Conservation (phyloP, 2,797 vertebrate genomes). For the Crypturellus tataupa region DNA sequence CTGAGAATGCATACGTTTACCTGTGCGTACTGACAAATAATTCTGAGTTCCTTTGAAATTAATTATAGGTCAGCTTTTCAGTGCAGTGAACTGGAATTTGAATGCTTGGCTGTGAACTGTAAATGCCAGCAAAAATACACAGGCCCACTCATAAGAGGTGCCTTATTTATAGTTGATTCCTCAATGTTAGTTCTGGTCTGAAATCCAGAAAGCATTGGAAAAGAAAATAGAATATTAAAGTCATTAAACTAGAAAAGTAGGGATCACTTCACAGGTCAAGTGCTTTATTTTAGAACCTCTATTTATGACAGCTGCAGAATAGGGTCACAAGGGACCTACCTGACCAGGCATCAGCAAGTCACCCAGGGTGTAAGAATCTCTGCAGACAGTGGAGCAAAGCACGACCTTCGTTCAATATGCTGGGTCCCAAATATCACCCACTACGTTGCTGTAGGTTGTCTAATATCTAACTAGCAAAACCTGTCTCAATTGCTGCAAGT, state of each 20-base stretch:
- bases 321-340: background rate
- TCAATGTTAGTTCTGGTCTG: background rate
- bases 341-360: background rate
- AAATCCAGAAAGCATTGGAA: background rate
- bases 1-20: background rate
- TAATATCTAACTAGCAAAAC: background rate
- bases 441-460: background rate
- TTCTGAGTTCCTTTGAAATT: background rate
- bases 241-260: background rate
- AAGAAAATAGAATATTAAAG: background rate
- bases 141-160: background rate
- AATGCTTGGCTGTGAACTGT: background rate
- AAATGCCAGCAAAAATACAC: background rate
- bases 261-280: background rate
- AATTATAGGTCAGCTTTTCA: background rate
- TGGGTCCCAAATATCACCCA: background rate
- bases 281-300: background rate
- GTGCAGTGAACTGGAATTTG: rapidly evolving
- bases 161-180: background rate
- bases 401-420: rapidly evolving
- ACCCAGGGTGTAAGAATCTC: background rate
- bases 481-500: background rate
- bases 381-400: rapidly evolving
- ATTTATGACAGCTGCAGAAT: background rate
- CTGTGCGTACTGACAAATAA: background rate